These are phyloP conservation scores for Callosobruchus maculatus DNA, from an alignment of 2,888 invertebrate species.

Conservation along the genomic window DNA sequence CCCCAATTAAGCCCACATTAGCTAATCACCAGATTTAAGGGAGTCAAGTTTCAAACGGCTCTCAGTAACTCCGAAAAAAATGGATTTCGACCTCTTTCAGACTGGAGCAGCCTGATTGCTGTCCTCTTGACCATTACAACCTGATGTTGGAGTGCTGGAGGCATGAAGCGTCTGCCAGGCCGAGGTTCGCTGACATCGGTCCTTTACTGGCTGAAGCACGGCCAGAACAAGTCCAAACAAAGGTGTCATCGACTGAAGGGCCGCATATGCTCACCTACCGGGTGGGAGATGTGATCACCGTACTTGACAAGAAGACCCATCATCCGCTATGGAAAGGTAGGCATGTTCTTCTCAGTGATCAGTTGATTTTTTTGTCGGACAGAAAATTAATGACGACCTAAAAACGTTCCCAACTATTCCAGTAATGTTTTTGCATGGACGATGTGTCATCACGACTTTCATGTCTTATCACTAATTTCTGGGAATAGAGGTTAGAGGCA, in stretches of 20 bases:
- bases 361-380: too few relatives aligned
- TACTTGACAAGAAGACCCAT: slow-evolving; percentile 77
- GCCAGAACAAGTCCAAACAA: slow-evolving; percentile 90
- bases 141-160: slow-evolving; percentile 96
- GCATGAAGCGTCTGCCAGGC: slow-evolving; percentile 83
- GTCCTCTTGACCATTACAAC: slow-evolving; percentile 87
- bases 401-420: too few relatives aligned
- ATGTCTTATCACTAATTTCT: too few relatives aligned
- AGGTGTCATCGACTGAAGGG: slow-evolving; percentile 53
- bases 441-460: too few relatives aligned
- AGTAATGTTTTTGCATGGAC: too few relatives aligned
- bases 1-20: too few relatives aligned
- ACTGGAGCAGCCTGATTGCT: slow-evolving; percentile 89
- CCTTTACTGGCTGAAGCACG: slow-evolving; percentile 76
- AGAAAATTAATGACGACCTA: too few relatives aligned
- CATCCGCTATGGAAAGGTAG: slow-evolving; percentile 85
- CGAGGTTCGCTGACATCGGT: slow-evolving; percentile 84
- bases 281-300: slow-evolving; percentile 87
- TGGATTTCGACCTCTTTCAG: not conserved
- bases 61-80: too few relatives aligned
- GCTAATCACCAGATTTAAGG: too few relatives aligned
- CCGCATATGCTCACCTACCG: slow-evolving; percentile 74
- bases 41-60: too few relatives aligned
- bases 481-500: too few relatives aligned
- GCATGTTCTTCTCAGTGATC: too few relatives aligned